Evolutionary conservation across 2,888 invertebrate species (phyloP), one percentile per base, ranked within the genome.

Genomic region (Temnothorax unifasciatus): DNA sequence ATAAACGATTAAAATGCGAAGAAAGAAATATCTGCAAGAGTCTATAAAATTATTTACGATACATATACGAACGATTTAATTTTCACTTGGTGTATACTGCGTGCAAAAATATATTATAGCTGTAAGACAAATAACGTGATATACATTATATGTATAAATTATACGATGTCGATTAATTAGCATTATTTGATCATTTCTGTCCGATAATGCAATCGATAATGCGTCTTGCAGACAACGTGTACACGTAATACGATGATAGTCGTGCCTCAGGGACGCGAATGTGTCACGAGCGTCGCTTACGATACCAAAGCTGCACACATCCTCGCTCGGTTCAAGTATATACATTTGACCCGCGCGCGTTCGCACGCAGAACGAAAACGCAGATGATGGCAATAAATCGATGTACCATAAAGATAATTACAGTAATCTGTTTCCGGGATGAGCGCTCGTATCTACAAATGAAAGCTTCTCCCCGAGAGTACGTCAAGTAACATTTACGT

Each of bases 341-440:
- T 11, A 73, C 66, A 50, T 59, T 83, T 83, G 86, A 86, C 71
- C 84, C 71, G 34, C 61, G 34, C 61, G 52, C 63, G 50, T 52
- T 63, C 34, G 68, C 64, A 63, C 64, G 52, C 52, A 9, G 5
- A 54, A 21, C 34, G 21, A 69, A 69, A 61, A 61, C 52, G 59
- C 69, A 52, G 57, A 73, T 57, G 57, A 61, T 52, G 5, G 69
- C 68, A 66, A 74, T 88, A 88, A 88, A 88, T 86, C 84, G 73
- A 76, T 79, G 63, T 66, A 77, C 64, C 85, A 59, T 82, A 86
- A 77, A 87, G 76, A 83, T 89, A 90, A 87, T 89, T 84, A 74
- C 68, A 9, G 54, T 79, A 76, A 90, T 87, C 83, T 84, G 85
- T 86, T 86, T 75, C 68, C 47, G 50, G 71, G 81, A 71, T 82